Conservation (phyloP, 2,888 invertebrate genomes). For the Parapristionchus giblindavisi region DNA sequence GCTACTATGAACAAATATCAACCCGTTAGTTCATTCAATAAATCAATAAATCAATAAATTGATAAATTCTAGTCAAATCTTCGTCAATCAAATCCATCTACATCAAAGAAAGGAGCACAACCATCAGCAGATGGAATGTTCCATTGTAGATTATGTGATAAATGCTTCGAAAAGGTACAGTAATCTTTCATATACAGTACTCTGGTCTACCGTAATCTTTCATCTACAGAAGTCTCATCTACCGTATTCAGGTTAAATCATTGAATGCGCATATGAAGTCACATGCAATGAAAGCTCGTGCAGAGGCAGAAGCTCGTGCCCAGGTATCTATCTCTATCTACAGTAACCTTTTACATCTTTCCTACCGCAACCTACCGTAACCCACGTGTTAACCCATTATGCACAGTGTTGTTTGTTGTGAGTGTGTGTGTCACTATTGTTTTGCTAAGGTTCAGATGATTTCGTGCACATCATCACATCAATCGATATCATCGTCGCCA, state of each 20-base stretch:
- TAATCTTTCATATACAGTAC: not conserved
- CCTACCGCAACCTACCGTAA: not conserved
- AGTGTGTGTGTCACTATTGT: no score
- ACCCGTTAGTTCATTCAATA: not conserved
- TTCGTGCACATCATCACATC: not conserved
- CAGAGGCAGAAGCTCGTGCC: slow-evolving; percentile 63
- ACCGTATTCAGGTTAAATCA: slow-evolving; percentile 78
- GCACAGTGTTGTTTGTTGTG: no score
- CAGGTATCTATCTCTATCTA: not conserved
- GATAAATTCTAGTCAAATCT: not conserved
- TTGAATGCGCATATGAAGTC: slow-evolving; percentile 99
- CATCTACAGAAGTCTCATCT: slow-evolving; percentile 12
- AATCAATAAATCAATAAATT: not conserved
- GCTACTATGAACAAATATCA: slow-evolving; percentile 45
- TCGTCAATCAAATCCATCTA: not conserved
- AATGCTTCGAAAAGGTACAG: slow-evolving; percentile 66
- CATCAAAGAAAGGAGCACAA: slow-evolving; percentile 66
- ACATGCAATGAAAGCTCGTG: slow-evolving; percentile 76
- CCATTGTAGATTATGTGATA: slow-evolving; percentile 68
- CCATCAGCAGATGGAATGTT: slow-evolving; percentile 69
- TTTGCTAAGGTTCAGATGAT: not conserved
- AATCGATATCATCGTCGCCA: not conserved
- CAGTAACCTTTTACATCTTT: not conserved
- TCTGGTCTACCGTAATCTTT: no score
- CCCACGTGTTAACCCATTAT: no score